phyloP scores from a whole-genome alignment of 2,113 vertebrate species.

The Limnothrissa miodon region DNA sequence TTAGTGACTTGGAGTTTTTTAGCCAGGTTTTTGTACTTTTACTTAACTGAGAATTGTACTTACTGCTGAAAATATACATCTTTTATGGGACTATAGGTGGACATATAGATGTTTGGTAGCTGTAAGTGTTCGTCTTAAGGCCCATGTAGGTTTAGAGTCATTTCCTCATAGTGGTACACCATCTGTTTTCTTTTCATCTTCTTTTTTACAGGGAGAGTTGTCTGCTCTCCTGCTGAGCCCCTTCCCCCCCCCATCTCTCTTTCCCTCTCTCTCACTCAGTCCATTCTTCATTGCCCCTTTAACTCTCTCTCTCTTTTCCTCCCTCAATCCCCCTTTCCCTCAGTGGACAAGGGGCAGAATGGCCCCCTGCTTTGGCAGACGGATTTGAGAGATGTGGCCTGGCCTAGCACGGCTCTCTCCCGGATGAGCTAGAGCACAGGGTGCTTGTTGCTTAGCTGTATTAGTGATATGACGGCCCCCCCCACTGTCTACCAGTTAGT shows the following conservation, averaged over 20 bases:
- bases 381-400: neutral
- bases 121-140: neutral
- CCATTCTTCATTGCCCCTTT: too few species aligned
- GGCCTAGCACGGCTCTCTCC: neutral
- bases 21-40: too few species aligned
- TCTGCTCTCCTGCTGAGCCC: neutral
- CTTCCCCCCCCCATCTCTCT: neutral
- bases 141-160: neutral
- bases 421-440: neutral
- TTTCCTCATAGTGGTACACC: neutral
- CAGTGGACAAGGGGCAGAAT: neutral
- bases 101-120: neutral
- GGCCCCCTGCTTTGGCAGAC: neutral
- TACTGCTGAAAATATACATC: too few species aligned
- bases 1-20: too few species aligned
- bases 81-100: too few species aligned
- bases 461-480: neutral
- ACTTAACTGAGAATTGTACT: too few species aligned
- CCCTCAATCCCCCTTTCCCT: neutral
- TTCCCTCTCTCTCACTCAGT: too few species aligned
- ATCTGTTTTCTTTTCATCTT: conserved; percentile 25
- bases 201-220: neutral
- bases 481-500: neutral
- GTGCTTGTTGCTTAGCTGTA: neutral
- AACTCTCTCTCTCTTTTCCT: neutral